A percentile compares a stretch with the other conserved stretches of the same genome.
Conservation (phyloP, 2,113 vertebrate species). For the Mesoclemmys tuberculata region DNA sequence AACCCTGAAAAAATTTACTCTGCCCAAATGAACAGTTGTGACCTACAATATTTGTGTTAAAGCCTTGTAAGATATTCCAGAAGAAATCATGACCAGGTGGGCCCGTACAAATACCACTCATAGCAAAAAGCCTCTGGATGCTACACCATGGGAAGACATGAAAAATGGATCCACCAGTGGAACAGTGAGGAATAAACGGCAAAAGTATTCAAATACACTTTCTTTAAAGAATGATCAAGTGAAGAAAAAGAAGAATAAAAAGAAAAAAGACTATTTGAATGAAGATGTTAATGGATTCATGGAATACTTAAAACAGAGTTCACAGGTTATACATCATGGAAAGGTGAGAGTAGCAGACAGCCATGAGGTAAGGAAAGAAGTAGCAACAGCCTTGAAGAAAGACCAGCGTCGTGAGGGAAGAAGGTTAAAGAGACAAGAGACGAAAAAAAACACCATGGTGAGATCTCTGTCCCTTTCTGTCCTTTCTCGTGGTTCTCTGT, state of each 20-base stretch:
- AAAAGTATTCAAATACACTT: neutral
- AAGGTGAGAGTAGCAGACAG: neutral
- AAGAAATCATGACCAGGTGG: slow-evolving; percentile 89
- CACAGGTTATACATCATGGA: slow-evolving; percentile 41
- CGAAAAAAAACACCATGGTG: slow-evolving; percentile 90
- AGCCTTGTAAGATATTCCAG: neutral
- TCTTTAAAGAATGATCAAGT: slow-evolving; percentile 53
- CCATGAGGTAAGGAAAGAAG: slow-evolving; percentile 68
- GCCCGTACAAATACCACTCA: slow-evolving; percentile 82
- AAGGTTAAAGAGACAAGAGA: slow-evolving; percentile 86
- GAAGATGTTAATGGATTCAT: slow-evolving; percentile 93
- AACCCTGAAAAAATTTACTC: neutral
- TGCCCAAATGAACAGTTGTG: neutral
- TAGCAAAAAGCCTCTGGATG: slow-evolving; percentile 78
- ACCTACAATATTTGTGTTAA: slow-evolving; percentile 6
- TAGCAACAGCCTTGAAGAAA: slow-evolving; percentile 82
- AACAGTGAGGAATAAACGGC: neutral
- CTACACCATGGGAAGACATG: slow-evolving; percentile 90
- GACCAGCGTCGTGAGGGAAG: slow-evolving; percentile 86
- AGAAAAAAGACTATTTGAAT: slow-evolving; percentile 84
- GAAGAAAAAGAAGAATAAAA: slow-evolving; percentile 76
- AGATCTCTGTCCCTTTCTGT: slow-evolving; percentile 1
- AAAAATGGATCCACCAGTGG: slow-evolving; percentile 19
- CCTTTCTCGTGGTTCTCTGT: fast-evolving
- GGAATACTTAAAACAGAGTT: slow-evolving; percentile 78